phyloP scores from a whole-genome alignment of 2,888 invertebrate species.

The Hemicrepidius hirtus region DNA sequence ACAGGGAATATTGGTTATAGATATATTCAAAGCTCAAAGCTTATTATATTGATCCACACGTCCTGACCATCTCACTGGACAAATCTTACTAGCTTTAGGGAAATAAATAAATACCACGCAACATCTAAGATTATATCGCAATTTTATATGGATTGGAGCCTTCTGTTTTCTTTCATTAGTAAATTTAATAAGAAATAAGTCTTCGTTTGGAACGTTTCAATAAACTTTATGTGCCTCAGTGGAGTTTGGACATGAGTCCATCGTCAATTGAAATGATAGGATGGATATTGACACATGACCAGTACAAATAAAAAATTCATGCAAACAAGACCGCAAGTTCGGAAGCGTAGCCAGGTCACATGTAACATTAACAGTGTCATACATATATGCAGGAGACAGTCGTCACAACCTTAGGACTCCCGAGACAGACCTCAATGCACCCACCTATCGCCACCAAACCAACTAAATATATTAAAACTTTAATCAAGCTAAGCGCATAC shows the following conservation, averaged over 20 bases:
- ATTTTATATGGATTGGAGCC: too few species aligned
- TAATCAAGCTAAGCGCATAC: slow-evolving; percentile 58
- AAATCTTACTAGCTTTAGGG: too few species aligned
- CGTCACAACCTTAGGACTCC: slow-evolving; percentile 50
- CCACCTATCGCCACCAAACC: slow-evolving; percentile 49
- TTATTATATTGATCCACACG: too few species aligned
- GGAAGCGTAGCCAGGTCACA: slow-evolving; percentile 50
- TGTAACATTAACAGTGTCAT: slow-evolving; percentile 56
- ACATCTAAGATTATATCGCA: too few species aligned
- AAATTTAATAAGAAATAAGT: too few species aligned
- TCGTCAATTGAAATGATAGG: slow-evolving; percentile 51
- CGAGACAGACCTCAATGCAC: slow-evolving; percentile 51
- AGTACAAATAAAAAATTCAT: slow-evolving; percentile 53
- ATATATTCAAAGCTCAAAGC: neutral
- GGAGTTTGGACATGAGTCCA: slow-evolving; percentile 33
- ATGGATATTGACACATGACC: slow-evolving; percentile 51
- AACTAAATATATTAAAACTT: slow-evolving; percentile 59
- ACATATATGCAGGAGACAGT: slow-evolving; percentile 55
- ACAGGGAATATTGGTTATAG: slow-evolving; percentile 4
- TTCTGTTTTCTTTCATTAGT: too few species aligned
- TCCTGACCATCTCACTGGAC: too few species aligned
- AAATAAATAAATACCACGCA: too few species aligned
- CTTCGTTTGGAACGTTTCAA: slow-evolving; percentile 22
- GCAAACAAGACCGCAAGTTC: slow-evolving; percentile 47
- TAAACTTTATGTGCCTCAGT: slow-evolving; percentile 37